Conservation (phyloP, 2,888 invertebrate genomes). For the Dryobota labecula region DNA sequence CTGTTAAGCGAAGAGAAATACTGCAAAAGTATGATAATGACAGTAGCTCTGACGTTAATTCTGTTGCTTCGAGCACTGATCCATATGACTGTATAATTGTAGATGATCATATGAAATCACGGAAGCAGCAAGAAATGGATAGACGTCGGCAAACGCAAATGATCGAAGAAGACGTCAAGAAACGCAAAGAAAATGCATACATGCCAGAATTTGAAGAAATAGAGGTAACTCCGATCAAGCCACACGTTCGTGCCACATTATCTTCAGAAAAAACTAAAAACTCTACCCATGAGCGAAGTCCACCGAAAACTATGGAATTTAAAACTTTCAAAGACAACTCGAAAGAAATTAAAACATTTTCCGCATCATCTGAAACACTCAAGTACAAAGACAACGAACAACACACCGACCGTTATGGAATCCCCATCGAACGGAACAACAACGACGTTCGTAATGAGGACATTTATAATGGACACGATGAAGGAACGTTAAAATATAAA, state of each 20-base stretch:
- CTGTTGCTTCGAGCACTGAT: conserved; percentile 93
- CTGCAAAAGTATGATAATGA: conserved; percentile 93
- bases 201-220: conserved; percentile 89
- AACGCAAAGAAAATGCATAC: conserved; percentile 85
- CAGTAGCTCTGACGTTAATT: conserved; percentile 92
- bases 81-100: conserved; percentile 96
- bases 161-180: conserved; percentile 83
- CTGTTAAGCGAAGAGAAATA: conserved; percentile 93
- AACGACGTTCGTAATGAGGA: conserved; percentile 82
- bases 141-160: conserved; percentile 85
- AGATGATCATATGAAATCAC: conserved; percentile 93
- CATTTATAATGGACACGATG: conserved; percentile 84
- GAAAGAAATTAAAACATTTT: conserved; percentile 88
- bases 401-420: conserved; percentile 85
- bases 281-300: conserved; percentile 82
- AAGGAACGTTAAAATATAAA: conserved; percentile 88
- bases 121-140: conserved; percentile 89
- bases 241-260: conserved; percentile 85
- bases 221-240: conserved; percentile 88
- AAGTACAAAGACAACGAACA: conserved; percentile 88
- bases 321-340: conserved; percentile 89
- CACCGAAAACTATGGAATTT: conserved; percentile 87
- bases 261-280: conserved; percentile 85
- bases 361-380: conserved; percentile 88
- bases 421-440: conserved; percentile 84